Base-by-base conservation (phyloP, 2,113 vertebrate genomes). In the Himantopus leucocephalus region DNA sequence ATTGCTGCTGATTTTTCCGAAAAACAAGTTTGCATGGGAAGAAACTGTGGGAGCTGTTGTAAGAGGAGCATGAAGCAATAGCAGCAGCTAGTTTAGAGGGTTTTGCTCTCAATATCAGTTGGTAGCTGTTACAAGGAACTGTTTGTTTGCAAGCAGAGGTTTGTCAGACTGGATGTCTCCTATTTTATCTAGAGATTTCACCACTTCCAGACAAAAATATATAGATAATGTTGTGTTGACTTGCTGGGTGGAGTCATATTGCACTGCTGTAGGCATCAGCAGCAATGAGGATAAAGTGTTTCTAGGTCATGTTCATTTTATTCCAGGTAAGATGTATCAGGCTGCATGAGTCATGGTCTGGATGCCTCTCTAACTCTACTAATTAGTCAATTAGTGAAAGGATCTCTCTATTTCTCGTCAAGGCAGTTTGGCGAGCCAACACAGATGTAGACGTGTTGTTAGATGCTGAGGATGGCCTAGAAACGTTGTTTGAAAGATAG, bases 181-280 rank as follows among this genome's bases (percentile, higher is more conserved):
- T 92, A 26, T 52, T 95, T 95, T 93, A 73, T 76, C 78, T 85
- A 37, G 63, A 90, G n/a, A 88, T 90, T 85, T 92, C 87, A 77
- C n/a, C 59, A 74, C 72, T 94, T 85, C 41, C 37, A 93, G 85
- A 70, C 90, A 85, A 79, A 93, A 95, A 85, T 37, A 17, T n/a
- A 22, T 34, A 92, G 86, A 94, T 92, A 93, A 92, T 0, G 0
- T 76, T 68, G 39, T 88, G 67, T 82, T 93, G 62, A 90, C 11
- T 6, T 86, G 67, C 88, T 70, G 47, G 30, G 58, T 88, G 35
- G 85, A 68, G 75, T 88, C 62, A 15, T 64, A 52, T 66, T 93
- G 83, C 83, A 83, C 66, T 94, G 78, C 67, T 92, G 88, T 64
- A 94, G 63, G 79, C 88, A 95, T 72, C 78, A 79, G 89, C 80